Evolutionary conservation across 2,797 vertebrate genomes (phyloP).

Genomic region (Myripristis jacobus): DNA sequence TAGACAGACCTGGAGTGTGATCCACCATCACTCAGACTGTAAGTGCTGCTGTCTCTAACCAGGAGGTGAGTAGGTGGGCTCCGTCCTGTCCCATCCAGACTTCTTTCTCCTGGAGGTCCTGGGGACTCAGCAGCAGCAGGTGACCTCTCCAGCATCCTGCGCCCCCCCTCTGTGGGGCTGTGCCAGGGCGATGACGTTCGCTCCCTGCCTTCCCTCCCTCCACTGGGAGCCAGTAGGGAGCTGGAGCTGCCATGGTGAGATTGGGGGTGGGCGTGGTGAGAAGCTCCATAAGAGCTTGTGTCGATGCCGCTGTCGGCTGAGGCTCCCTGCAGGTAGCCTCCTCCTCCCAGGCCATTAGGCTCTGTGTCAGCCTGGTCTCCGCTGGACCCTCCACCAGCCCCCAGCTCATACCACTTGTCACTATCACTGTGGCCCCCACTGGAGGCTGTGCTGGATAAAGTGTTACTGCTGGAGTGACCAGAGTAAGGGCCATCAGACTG

Average conservation of each 20-base stretch:
- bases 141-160: conserved; percentile 84
- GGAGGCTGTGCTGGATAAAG: conserved; percentile 96
- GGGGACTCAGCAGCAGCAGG: conserved; percentile 88
- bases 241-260: conserved; percentile 88
- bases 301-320: conserved; percentile 96
- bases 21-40: conserved; percentile 91
- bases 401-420: conserved; percentile 97
- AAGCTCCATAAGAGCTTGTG: conserved; percentile 89
- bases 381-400: conserved; percentile 81
- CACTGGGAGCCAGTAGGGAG: conserved; percentile 88
- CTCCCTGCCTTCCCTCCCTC: conserved; percentile 73
- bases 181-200: conserved; percentile 92
- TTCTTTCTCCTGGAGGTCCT: conserved; percentile 83
- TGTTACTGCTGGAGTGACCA: conserved; percentile 98
- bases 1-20: conserved; percentile 91
- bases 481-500: conserved; percentile 96
- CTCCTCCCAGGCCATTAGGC: conserved; percentile 90
- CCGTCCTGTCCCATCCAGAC: conserved; percentile 77
- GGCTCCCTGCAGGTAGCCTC: conserved; percentile 92
- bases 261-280: conserved; percentile 76
- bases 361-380: conserved; percentile 91
- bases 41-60: conserved; percentile 93
- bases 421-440: conserved; percentile 93
- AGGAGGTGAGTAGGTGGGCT: conserved; percentile 91
- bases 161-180: conserved; percentile 92